phyloP scores from a whole-genome alignment of 2,888 invertebrate species.

The Luperina nickerlii region DNA sequence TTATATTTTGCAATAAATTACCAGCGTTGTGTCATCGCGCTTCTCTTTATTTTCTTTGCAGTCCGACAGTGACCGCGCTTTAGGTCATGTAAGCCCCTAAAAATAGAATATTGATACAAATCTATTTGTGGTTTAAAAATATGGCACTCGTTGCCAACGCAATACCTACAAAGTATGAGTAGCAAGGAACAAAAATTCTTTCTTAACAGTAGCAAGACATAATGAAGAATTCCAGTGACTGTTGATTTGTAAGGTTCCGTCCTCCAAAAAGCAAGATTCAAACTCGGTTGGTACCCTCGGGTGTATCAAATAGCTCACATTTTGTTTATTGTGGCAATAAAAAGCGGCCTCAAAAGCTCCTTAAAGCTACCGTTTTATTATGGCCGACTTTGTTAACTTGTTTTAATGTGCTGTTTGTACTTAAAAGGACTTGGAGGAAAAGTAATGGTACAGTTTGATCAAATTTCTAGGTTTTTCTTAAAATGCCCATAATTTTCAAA shows the following conservation, averaged over 20 bases:
- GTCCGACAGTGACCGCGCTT: too few relatives aligned
- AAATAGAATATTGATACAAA: neutral
- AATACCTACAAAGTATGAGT: neutral
- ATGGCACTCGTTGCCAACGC: neutral
- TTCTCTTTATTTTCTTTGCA: too few relatives aligned
- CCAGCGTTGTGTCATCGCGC: too few relatives aligned
- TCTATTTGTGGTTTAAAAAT: neutral
- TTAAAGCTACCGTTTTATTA: constrained; percentile 54
- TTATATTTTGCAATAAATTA: too few relatives aligned
- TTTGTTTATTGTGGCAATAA: constrained; percentile 68
- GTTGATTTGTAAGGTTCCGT: constrained; percentile 23
- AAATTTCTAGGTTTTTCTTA: too few relatives aligned
- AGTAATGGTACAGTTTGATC: too few relatives aligned
- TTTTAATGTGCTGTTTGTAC: constrained; percentile 48
- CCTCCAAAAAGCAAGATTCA: constrained; percentile 27
- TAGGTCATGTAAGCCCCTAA: too few relatives aligned
- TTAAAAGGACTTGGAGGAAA: neutral
- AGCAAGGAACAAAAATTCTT: constrained; percentile 13
- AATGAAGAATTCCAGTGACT: constrained; percentile 43
- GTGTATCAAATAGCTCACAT: constrained; percentile 63
- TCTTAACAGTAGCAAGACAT: constrained; percentile 17
- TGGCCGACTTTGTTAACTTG: constrained; percentile 53
- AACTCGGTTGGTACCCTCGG: constrained; percentile 32
- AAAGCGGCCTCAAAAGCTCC: constrained; percentile 53
- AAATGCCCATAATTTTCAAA: too few relatives aligned